phyloP scores from a whole-genome alignment of 2,888 invertebrate genomes.

The Amiota mariae region DNA sequence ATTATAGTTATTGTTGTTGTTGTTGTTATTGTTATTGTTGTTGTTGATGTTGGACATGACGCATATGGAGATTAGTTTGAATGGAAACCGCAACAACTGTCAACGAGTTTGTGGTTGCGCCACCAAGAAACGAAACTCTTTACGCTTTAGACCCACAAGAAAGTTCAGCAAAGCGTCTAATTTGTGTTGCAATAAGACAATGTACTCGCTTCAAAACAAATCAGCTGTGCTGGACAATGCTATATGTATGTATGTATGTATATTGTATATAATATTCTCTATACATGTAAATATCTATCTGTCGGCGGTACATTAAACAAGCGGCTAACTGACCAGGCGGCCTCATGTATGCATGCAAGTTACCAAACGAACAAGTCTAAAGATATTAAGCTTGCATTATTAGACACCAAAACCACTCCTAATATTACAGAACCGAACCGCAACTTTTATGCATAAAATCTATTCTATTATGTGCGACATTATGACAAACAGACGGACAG shows the following conservation, averaged over 20 bases:
- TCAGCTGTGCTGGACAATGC: constrained; percentile 18
- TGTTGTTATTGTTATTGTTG: constrained; percentile 2
- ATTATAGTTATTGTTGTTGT: background rate
- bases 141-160: constrained; percentile 46
- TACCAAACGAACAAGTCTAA: constrained; percentile 50
- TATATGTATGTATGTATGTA: too few species aligned
- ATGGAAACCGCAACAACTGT: constrained; percentile 64
- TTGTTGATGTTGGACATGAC: background rate
- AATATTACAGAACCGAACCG: constrained; percentile 32
- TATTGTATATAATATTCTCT: too few species aligned
- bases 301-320: background rate
- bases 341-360: constrained; percentile 16
- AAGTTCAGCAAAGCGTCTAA: constrained; percentile 53
- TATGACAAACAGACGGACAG: constrained; percentile 30
- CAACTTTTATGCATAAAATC: background rate
- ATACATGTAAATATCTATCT: background rate
- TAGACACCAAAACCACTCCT: constrained; percentile 53
- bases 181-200: constrained; percentile 54
- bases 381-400: constrained; percentile 67
- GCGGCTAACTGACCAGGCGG: background rate
- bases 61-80: constrained; percentile 33
- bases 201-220: constrained; percentile 10
- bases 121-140: constrained; percentile 40
- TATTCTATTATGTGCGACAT: constrained; percentile 28
- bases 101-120: constrained; percentile 67